Percentiles rank a stretch among this genome's conserved stretches.
phyloP scores from a whole-genome alignment of 1,140 invertebrate genomes.

The Trichonephila clavipes region DNA sequence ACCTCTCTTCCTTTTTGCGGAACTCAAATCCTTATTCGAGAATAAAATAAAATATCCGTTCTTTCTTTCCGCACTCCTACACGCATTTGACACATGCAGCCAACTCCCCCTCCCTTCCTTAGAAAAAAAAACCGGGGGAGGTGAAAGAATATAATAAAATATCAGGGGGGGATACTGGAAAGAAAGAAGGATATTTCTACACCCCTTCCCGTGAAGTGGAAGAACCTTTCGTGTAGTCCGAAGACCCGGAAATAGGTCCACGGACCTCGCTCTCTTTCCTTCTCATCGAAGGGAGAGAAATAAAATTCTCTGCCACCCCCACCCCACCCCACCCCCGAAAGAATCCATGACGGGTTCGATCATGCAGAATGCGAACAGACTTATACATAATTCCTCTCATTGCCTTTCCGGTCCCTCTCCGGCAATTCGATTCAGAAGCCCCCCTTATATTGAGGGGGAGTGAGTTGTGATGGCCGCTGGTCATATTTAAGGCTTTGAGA shows the following conservation, averaged over 20 bases:
- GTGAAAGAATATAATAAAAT: conserved; percentile 22
- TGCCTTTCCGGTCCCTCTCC: conserved; percentile 50
- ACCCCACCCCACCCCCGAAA: not conserved
- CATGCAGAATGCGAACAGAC: conserved; percentile 73
- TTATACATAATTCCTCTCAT: conserved; percentile 75
- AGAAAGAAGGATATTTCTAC: not conserved
- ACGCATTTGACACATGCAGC: conserved; percentile 58
- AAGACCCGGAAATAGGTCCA: conserved; percentile 61
- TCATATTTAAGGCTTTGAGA: conserved; percentile 57
- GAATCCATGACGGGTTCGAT: conserved; percentile 55
- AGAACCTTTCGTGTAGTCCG: conserved; percentile 64
- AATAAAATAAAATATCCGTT: conserved; percentile 62
- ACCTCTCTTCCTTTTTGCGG: not conserved
- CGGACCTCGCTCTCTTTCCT: not conserved
- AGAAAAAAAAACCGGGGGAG: not conserved
- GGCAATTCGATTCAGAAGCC: conserved; percentile 20
- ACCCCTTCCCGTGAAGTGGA: conserved; percentile 48
- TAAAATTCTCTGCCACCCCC: conserved; percentile 46
- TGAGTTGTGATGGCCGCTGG: conserved; percentile 39
- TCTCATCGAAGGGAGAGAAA: conserved; percentile 33
- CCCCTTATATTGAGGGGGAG: not conserved
- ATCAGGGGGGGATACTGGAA: not conserved
- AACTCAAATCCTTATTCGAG: conserved; percentile 26
- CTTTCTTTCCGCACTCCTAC: conserved; percentile 28
- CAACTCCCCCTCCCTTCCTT: not conserved